A percentile compares a stretch with the other conserved stretches of the same genome.
phyloP scores from a whole-genome alignment of 2,113 vertebrate genomes.

The Ciconia maguari region DNA sequence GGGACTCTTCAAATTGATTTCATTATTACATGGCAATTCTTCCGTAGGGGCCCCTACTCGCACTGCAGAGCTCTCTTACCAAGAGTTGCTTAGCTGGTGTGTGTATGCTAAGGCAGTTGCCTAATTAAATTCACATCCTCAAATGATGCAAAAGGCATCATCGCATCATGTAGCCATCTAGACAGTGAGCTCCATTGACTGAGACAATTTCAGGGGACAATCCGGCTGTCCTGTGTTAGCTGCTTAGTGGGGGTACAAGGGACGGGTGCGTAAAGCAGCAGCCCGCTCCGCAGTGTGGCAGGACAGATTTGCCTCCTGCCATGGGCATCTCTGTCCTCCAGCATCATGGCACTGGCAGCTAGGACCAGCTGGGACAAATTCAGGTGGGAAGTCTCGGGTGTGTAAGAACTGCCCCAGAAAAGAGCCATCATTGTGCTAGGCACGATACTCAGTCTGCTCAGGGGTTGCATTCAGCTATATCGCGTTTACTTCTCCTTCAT shows the following conservation, averaged over 20 bases:
- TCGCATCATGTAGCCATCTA: neutral
- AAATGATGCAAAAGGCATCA: neutral
- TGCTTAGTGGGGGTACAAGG: neutral
- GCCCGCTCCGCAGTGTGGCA: accelerated
- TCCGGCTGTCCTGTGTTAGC: neutral
- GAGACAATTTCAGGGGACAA: neutral
- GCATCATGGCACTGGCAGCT: neutral
- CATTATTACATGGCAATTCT: neutral
- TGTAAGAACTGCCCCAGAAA: neutral
- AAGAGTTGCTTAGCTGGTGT: neutral
- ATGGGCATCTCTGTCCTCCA: neutral
- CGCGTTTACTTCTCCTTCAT: neutral
- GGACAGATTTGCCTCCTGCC: neutral
- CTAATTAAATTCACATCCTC: neutral
- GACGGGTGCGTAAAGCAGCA: neutral
- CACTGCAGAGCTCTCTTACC: neutral
- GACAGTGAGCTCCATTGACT: neutral
- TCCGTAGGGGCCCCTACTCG: neutral
- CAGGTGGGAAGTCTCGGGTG: neutral
- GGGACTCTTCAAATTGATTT: neutral
- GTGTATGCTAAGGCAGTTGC: neutral
- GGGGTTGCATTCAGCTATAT: neutral
- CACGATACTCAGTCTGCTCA: neutral
- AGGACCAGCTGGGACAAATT: neutral
- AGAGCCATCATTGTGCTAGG: neutral